These are phyloP conservation scores for Linnaemya vulpina DNA, from an alignment of 2,888 invertebrate genomes.

Conservation along the genomic window DNA sequence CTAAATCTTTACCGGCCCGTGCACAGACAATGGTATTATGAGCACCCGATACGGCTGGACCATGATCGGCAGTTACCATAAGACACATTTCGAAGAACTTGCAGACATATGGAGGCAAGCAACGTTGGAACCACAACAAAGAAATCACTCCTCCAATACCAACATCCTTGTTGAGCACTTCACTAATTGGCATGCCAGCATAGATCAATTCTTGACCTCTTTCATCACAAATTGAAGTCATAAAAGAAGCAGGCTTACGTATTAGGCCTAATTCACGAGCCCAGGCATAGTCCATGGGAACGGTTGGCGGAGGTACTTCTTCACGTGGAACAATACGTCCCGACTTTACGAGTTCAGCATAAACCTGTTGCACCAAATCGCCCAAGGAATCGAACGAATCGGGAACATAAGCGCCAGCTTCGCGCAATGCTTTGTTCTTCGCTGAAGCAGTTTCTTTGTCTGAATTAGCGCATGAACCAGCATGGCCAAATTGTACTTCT, in stretches of 20 bases:
- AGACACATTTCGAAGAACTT: conserved; percentile 99
- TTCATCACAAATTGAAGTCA: conserved; percentile 99
- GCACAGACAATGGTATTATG: conserved; percentile 99
- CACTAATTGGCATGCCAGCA: conserved; percentile 95
- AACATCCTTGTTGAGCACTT: conserved; percentile 95
- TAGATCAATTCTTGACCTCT: conserved; percentile 98
- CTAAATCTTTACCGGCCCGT: conserved; percentile 97
- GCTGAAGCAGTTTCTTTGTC: conserved; percentile 95
- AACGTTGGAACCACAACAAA: conserved; percentile 98
- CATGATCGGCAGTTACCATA: conserved; percentile 99
- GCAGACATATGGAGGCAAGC: conserved; percentile 95
- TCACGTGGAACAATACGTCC: conserved; percentile 93
- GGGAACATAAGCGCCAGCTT: conserved; percentile 95
- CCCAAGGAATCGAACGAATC: conserved; percentile 95
- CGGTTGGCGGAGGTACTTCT: conserved; percentile 98
- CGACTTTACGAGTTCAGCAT: conserved; percentile 89
- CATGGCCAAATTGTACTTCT: conserved; percentile 99
- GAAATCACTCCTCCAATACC: conserved; percentile 99
- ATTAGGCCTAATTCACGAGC: conserved; percentile 97
- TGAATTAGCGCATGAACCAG: conserved; percentile 98
- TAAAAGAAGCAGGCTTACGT: conserved; percentile 99
- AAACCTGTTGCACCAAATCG: conserved; percentile 90
- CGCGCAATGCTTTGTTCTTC: conserved; percentile 93
- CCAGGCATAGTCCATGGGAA: conserved; percentile 99
- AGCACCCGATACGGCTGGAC: conserved; percentile 99